Conservation (phyloP, 64 coral and sea anemone genomes). For the Dendronephthya gigantea region DNA sequence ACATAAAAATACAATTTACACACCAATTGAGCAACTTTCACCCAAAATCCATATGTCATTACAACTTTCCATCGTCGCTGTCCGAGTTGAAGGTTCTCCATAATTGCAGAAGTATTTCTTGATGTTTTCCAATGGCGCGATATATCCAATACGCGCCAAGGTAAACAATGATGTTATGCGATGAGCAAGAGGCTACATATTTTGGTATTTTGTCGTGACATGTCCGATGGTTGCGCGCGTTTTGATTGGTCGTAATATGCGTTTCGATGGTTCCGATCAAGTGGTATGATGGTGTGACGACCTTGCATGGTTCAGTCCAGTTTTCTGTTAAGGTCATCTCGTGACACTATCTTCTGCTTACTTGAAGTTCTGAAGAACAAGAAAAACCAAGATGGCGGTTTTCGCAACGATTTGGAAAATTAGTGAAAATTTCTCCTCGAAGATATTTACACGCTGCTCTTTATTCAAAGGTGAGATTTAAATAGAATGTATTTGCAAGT, state of each 20-base stretch:
- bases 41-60: not conserved
- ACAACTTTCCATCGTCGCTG: not conserved
- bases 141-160: not conserved
- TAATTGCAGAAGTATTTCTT: not conserved
- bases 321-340: not conserved
- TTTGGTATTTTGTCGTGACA: not conserved
- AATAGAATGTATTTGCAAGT: not conserved
- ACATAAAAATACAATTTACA: not conserved
- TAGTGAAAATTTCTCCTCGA: not conserved
- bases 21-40: not conserved
- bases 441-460: not conserved
- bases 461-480: not conserved
- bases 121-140: not conserved
- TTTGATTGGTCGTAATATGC: not conserved
- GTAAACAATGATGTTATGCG: not conserved
- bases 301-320: not conserved
- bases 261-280: too few species aligned
- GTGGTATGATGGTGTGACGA: too few species aligned
- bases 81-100: not conserved
- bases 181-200: not conserved
- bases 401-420: not conserved
- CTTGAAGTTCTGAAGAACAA: not conserved
- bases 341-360: not conserved
- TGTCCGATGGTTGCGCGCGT: not conserved
- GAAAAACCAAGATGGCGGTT: not conserved